A percentile compares a stretch with the other conserved stretches of the same genome.
These are phyloP conservation scores for Emydocephalus ijimae DNA, from an alignment of 2,113 vertebrate species.

Conservation along the genomic window DNA sequence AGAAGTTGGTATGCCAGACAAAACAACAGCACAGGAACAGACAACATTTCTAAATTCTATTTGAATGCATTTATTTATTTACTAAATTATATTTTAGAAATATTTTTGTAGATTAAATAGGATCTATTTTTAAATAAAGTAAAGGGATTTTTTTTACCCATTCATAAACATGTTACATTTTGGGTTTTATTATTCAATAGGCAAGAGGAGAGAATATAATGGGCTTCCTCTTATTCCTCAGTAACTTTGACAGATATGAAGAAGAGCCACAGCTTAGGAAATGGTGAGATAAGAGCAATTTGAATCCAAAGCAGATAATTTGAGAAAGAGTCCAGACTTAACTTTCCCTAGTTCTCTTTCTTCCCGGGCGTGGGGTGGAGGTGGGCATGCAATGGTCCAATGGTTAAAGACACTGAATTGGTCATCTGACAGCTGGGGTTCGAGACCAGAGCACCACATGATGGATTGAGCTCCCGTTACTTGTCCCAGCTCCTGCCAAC, in stretches of 20 bases:
- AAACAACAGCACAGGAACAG: slow-evolving; percentile 12
- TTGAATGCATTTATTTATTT: not conserved
- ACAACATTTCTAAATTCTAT: slow-evolving; percentile 47
- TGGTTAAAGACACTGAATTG: no score
- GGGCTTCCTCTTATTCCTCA: not conserved
- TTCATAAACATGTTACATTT: not conserved
- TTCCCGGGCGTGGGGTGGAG: not conserved
- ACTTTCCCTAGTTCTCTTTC: not conserved
- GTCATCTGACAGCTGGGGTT: not conserved
- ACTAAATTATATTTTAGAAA: not conserved
- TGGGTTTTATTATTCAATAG: slow-evolving; percentile 11
- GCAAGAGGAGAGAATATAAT: not conserved
- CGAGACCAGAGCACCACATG: not conserved
- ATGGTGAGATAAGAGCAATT: not conserved
- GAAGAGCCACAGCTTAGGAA: not conserved
- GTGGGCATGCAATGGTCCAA: no score
- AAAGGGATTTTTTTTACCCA: not conserved
- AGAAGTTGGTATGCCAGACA: slow-evolving; percentile 66
- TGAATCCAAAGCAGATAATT: not conserved
- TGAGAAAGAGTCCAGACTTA: not conserved
- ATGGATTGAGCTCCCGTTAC: not conserved
- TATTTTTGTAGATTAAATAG: slow-evolving; percentile 2
- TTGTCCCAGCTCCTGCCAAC: not conserved
- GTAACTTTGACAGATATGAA: not conserved
- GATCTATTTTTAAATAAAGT: slow-evolving; percentile 2